Base-by-base conservation (phyloP, 2,113 vertebrate genomes). In the Phaethon lepturus region DNA sequence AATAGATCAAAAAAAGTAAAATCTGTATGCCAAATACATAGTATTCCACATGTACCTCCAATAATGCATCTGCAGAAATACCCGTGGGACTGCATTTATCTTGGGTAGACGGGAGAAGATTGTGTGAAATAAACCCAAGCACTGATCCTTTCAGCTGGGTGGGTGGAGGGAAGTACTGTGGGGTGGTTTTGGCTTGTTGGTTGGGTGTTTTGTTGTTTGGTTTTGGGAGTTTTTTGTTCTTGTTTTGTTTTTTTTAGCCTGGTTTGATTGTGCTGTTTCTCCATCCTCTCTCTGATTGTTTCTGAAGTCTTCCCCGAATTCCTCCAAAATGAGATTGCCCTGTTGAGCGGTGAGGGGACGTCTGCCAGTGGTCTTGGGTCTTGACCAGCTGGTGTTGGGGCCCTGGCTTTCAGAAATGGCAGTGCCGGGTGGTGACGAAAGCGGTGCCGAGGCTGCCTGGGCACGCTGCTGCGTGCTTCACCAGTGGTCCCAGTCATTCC, bases 401-500 rank as follows among this genome's bases (percentile, higher is more conserved):
- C 42, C n/a, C 13, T 45, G 66, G 38, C 13, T 69, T 49, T 45
- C 16, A 7, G 44, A 33, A 67, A 24, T 0, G 3, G 77, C 42
- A 9, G 11, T 19, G 42, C 84, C 9, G 7, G 15, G 31, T 5
- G 33, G 12, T 62, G 38, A 38, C 38, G 8, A 38, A 38, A 38
- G 38, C 38, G 38, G 38, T 38, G 31, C 64, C 24, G 77, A 17
- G n/a, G 49, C 49, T 38, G 63, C 75, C 53, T 6, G 63, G 58
- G 31, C 63, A 18, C 2, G 1, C 31, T 0, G 11, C 60, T 8
- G 0, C 0, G 0, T 7, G 3, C 15, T n/a, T 55, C 66, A 88
- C 38, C 47, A 15, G 60, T 2, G 0, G 28, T 44, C 55, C 55
- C 24, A 4, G 16, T 47, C 49, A 3, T 58, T 35, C 55, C 78